phyloP scores from a whole-genome alignment of 1,140 invertebrate species.

The Trichogramma pretiosum region DNA sequence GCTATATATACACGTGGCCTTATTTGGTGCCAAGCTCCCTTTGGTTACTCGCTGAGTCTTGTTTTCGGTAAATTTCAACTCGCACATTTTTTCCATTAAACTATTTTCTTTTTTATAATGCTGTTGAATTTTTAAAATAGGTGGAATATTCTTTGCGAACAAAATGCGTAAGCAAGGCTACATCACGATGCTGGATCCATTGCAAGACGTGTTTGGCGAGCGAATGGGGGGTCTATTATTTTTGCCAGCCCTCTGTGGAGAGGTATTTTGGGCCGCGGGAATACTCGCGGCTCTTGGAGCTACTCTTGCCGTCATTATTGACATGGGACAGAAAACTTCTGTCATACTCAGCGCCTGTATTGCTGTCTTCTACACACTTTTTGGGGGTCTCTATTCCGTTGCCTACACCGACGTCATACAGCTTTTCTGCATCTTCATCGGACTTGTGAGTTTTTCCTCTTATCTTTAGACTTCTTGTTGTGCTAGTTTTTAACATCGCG shows the following conservation, averaged over 20 bases:
- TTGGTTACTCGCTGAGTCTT: slow-evolving; percentile 91
- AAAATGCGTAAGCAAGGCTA: slow-evolving; percentile 96
- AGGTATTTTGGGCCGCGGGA: slow-evolving; percentile 96
- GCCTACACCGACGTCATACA: slow-evolving; percentile 99
- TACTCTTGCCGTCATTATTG: slow-evolving; percentile 91
- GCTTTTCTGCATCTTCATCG: slow-evolving; percentile 96
- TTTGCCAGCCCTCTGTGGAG: slow-evolving; percentile 91
- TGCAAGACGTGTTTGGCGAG: slow-evolving; percentile 91
- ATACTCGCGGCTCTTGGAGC: slow-evolving; percentile 93
- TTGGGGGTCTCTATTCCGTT: slow-evolving; percentile 95
- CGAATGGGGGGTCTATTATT: slow-evolving; percentile 95
- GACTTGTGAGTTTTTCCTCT: slow-evolving; percentile 68
- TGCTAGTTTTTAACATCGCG: too few relatives aligned
- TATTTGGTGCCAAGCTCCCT: slow-evolving; percentile 94
- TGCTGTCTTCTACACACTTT: slow-evolving; percentile 94
- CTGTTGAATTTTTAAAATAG: slow-evolving; percentile 48
- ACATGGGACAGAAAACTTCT: slow-evolving; percentile 84
- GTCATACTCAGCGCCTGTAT: slow-evolving; percentile 93
- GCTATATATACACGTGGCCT: slow-evolving; percentile 85
- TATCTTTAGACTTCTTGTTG: slow-evolving; percentile 1
- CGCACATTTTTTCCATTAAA: not conserved
- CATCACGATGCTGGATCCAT: slow-evolving; percentile 97
- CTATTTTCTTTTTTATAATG: not conserved
- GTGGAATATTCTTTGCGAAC: slow-evolving; percentile 95
- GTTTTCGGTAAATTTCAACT: slow-evolving; percentile 62